Base-by-base conservation (phyloP, 2,113 vertebrate species). In the Synchiropus splendidus region DNA sequence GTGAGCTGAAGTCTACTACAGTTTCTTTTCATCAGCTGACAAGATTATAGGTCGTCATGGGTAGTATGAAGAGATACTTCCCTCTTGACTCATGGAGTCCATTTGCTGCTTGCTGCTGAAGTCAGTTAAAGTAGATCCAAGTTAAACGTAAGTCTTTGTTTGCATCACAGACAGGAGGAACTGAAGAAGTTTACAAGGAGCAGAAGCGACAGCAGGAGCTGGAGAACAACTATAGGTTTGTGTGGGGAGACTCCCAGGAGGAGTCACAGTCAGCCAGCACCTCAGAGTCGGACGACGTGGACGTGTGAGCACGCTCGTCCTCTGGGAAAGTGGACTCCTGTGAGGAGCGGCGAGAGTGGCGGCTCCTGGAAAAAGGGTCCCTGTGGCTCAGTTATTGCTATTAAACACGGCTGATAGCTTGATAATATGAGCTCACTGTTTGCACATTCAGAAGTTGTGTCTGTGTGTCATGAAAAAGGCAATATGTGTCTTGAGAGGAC, bases 211-310 rank as follows among this genome's bases (percentile, higher is more conserved):
- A 93, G 46, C 87, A 88, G 34, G 89, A 93, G 39, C 58, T 94
- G 57, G 92, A 94, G 57, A 88, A 86, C 80, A 94, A 94, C 58
- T 94, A 94, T 44, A 87, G 82, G 50, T 88, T 92, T 57, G 90
- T 93, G 47, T 93, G 90, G 91, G 87, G 88, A 63, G 85, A 87
- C 16, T 81, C 74, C 3, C 85, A 85, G 14, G 89, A 93, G 39
- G 81, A 88, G 12, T 68, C 75, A 6, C 77, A 82, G 57, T 54
- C 83, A 11, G 44, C 79, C 12, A 79, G 82, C 61, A 66, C 76
- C 0, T 81, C 85, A 3, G 91, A 92, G 59, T 83, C 88, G 1
- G 90, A 94, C 0, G 91, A 94, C 3, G 48, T 90, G 63, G 91
- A 94, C 66, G 78, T 92, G 55, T 94, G 78, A 92, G 51, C 40